Percentiles rank a stretch among this genome's conserved stretches.
These are phyloP conservation scores for Hemicordylus capensis DNA, from an alignment of 2,113 vertebrate genomes.

Conservation along the genomic window DNA sequence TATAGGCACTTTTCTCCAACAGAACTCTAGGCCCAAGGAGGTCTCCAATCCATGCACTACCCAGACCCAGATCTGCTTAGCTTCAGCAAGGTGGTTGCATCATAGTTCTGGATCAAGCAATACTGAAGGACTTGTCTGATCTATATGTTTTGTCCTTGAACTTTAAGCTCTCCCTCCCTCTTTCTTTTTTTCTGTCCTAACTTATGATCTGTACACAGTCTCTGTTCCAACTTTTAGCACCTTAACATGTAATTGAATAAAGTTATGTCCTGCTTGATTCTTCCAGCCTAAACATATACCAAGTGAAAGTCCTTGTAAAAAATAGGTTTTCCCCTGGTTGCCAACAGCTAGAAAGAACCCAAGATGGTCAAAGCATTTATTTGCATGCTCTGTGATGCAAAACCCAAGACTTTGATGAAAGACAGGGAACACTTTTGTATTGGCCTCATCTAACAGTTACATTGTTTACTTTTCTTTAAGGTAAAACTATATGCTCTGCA, in stretches of 20 bases:
- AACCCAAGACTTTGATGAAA: background rate
- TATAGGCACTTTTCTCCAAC: too few species aligned
- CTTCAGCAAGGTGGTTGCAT: background rate
- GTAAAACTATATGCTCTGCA: background rate
- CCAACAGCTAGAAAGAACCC: background rate
- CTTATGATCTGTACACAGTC: background rate
- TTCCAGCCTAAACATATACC: background rate
- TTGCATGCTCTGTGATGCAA: too few species aligned
- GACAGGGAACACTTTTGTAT: background rate
- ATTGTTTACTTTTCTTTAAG: background rate
- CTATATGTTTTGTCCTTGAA: background rate
- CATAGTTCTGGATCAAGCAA: background rate
- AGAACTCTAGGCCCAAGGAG: too few species aligned
- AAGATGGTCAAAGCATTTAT: background rate
- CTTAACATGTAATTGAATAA: background rate
- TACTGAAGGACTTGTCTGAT: background rate
- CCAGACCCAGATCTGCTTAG: too few species aligned
- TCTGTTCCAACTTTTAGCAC: background rate
- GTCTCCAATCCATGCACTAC: too few species aligned
- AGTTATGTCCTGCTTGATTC: background rate
- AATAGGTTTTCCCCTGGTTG: background rate
- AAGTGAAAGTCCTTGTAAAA: background rate
- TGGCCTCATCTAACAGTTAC: background rate
- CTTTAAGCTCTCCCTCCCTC: background rate
- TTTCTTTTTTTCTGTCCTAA: background rate